Evolutionary conservation across 2,797 vertebrate genomes (phyloP), one percentile per base, ranked within the genome.

Genomic region (Okamejei kenojei): DNA sequence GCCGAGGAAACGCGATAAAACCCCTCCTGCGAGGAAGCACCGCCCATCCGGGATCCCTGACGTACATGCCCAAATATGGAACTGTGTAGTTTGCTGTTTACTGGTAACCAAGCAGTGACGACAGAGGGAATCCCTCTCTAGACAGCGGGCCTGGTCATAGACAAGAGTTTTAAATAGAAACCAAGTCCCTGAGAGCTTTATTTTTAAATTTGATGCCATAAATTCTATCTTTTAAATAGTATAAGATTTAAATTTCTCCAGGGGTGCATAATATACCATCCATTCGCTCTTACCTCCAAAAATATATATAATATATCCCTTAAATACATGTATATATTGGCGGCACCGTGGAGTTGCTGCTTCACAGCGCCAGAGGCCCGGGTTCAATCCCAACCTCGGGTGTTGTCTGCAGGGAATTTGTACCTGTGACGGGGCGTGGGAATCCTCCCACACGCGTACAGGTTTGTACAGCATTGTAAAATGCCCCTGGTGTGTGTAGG

Each of bases 111-210:
- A 98, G 98, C 98, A 97, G 97, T 98, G 97, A 97, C 97, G 97
- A 97, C 97, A 96, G 97, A 99, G 98, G 98, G 98, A 99, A 96
- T 99, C 98, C 98, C 98, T 99, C 96, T 97, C 96, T 96, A 91
- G 96, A 96, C 95, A 95, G 94, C 96, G 96, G 96, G 96, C 94
- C 93, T 95, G 11, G 45, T 35, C 88, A 73, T 29, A 82, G 54
- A 26, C 45, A 6, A 68, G 63, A 29, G 32, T 91, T 91, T 91
- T 26, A 91, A 98, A 97, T 97, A 96, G 96, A 94, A 96, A 94
- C 4, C 35, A 63, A 26, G 35, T 38, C 2, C 29, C 17, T 17
- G 17, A 9, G n/a, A 32, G 15, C 29, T 73, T 73, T 91, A 91
- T 91, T 91, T 91, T 91, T 91, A 91, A 26, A 71, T 73, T 26